Evolutionary conservation across 35 echinoderm and acorn worm genomes (phyloP).

Genomic region (Lytechinus variegatus): DNA sequence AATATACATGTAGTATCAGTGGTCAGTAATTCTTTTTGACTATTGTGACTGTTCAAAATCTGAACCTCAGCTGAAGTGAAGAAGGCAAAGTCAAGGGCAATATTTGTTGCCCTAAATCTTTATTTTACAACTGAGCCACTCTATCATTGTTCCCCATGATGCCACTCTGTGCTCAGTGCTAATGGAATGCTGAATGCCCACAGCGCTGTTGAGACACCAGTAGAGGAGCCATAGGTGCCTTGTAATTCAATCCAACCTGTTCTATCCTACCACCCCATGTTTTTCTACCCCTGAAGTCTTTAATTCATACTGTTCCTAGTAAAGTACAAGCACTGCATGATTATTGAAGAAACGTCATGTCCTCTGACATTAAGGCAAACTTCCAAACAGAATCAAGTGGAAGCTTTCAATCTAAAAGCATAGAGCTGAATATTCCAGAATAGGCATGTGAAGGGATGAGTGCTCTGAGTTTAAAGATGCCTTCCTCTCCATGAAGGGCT

Average conservation of each 20-base stretch:
- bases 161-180: neutral
- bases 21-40: too few species aligned
- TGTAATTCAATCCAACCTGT: conserved; percentile 18
- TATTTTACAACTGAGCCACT: neutral
- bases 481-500: neutral
- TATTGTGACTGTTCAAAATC: neutral
- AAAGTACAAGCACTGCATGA: neutral
- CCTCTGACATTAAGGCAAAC: neutral
- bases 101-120: neutral
- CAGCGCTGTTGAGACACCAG: neutral
- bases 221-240: neutral
- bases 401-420: neutral
- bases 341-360: conserved; percentile 3
- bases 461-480: neutral
- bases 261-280: neutral
- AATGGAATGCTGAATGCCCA: conserved; percentile 9
- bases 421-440: conserved; percentile 10
- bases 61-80: neutral
- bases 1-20: neutral
- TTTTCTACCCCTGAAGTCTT: neutral
- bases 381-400: neutral
- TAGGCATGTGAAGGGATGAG: neutral
- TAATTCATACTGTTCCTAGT: neutral
- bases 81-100: neutral
- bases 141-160: neutral